phyloP scores from a whole-genome alignment of 2,888 invertebrate genomes.

The Leuctra nigra region DNA sequence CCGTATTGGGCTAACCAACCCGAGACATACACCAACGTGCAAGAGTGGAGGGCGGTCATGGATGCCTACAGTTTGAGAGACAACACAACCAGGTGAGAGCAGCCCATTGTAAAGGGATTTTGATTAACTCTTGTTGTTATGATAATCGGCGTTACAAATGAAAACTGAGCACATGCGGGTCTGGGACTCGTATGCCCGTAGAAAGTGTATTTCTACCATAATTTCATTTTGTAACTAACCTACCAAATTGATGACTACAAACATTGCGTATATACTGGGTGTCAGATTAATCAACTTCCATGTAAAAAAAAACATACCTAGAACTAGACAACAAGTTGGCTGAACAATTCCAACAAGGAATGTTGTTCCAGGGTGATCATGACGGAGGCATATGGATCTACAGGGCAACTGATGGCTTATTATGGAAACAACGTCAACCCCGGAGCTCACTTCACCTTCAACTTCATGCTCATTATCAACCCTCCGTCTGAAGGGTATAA shows the following conservation, averaged over 20 bases:
- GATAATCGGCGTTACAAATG: too few relatives aligned
- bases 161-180: too few relatives aligned
- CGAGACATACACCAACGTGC: conserved; percentile 49
- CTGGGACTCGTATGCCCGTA: too few relatives aligned
- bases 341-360: background rate
- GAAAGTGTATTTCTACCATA: too few relatives aligned
- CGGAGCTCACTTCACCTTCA: conserved; percentile 58
- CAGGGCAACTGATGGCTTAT: conserved; percentile 51
- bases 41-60: conserved; percentile 50
- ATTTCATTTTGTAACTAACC: too few relatives aligned
- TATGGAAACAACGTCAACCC: conserved; percentile 46
- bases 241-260: too few relatives aligned
- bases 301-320: too few relatives aligned
- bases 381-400: conserved; percentile 53
- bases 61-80: conserved; percentile 45
- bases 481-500: conserved; percentile 43
- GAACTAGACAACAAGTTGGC: background rate
- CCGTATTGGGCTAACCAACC: conserved; percentile 55
- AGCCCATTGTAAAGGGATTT: background rate
- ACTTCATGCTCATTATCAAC: conserved; percentile 53
- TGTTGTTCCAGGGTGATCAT: conserved; percentile 46
- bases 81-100: conserved; percentile 42
- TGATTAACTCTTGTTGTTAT: too few relatives aligned
- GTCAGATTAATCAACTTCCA: too few relatives aligned
- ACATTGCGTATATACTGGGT: too few relatives aligned